Percentiles rank a stretch among this genome's conserved stretches.
Evolutionary conservation across 2,113 vertebrate genomes (phyloP).

Genomic region (Tenebrosternarchus preto): DNA sequence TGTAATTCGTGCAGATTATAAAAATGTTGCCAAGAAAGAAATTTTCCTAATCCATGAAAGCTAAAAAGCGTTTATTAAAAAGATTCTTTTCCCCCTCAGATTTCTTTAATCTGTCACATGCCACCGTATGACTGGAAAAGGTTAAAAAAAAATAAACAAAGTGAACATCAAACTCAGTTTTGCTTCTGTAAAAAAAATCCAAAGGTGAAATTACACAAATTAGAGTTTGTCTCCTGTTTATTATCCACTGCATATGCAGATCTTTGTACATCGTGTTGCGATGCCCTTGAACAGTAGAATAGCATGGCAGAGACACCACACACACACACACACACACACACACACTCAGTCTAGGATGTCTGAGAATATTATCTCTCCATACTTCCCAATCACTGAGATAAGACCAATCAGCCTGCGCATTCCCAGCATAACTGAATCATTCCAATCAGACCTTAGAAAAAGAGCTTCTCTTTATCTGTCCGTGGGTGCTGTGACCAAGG

Average conservation of each 20-base stretch:
- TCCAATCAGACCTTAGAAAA: constrained; percentile 37
- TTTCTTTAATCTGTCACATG: no score
- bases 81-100: no score
- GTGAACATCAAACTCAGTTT: no score
- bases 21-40: no score
- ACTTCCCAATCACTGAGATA: constrained; percentile 23
- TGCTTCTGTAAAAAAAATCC: background rate
- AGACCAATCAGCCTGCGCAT: constrained; percentile 28
- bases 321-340: background rate
- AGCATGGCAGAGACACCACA: background rate
- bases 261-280: background rate
- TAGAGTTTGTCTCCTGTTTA: background rate
- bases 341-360: background rate
- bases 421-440: constrained; percentile 8
- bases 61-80: no score
- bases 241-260: background rate
- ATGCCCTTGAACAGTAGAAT: background rate
- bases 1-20: no score
- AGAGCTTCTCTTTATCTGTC: constrained; percentile 21
- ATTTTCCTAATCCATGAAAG: no score
- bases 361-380: background rate
- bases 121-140: no score
- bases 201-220: background rate
- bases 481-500: constrained; percentile 11
- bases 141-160: no score